Evolutionary conservation across 2,797 vertebrate species (phyloP).

Genomic region (Neosilurus hyrtlii): DNA sequence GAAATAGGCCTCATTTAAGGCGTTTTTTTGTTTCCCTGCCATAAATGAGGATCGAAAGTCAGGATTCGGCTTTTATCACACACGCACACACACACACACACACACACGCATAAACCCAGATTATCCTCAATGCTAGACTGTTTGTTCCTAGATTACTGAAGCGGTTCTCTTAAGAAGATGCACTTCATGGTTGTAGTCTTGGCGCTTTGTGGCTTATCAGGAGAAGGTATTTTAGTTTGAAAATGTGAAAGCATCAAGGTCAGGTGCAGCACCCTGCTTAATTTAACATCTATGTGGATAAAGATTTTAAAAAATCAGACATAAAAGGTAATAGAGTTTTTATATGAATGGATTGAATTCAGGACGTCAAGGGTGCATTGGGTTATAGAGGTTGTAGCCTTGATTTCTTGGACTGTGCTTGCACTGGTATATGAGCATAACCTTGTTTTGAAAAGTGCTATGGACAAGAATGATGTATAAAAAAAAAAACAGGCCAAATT

Average conservation of each 20-base stretch:
- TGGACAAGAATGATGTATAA: neutral
- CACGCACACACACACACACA: neutral
- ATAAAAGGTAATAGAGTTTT: neutral
- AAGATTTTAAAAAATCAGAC: neutral
- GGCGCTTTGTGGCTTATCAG: neutral
- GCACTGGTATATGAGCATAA: neutral
- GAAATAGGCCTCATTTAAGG: neutral
- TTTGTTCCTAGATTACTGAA: conserved; percentile 11
- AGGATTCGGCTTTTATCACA: neutral
- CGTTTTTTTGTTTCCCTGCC: neutral
- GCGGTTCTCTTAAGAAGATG: conserved; percentile 3
- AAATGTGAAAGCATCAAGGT: neutral
- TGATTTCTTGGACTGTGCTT: neutral
- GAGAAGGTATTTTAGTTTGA: neutral
- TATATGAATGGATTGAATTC: neutral
- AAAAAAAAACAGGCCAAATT: neutral
- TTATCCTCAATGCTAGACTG: conserved; percentile 14
- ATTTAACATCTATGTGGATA: neutral
- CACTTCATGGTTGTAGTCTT: neutral
- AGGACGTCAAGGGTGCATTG: neutral
- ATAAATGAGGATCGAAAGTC: neutral
- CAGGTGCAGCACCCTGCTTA: neutral
- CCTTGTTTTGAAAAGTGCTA: neutral
- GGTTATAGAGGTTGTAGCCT: neutral
- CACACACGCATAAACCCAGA: neutral